Evolutionary conservation across 2,797 vertebrate species (phyloP).

Genomic region (Pteronotus mesoamericanus): DNA sequence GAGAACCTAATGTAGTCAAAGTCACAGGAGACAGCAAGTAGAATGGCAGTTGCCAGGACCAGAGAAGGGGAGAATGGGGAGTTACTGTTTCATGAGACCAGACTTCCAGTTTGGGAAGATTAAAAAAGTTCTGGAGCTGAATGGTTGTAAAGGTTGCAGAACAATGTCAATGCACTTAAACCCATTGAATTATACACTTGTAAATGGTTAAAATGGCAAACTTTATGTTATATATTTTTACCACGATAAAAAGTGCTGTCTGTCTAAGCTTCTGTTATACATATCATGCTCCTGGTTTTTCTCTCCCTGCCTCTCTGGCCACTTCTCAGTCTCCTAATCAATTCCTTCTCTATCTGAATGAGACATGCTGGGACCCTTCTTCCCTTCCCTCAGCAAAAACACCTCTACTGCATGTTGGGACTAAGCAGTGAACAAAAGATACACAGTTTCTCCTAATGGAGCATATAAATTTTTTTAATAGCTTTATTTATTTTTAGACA

Average conservation of each 20-base stretch:
- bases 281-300: not conserved
- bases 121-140: not conserved
- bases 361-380: not conserved
- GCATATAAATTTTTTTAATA: no score
- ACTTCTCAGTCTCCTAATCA: not conserved
- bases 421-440: not conserved
- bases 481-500: no score
- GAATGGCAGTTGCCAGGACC: not conserved
- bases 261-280: not conserved
- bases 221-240: not conserved
- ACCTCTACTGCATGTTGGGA: not conserved
- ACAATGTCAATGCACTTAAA: not conserved
- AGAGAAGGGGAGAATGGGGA: rapidly evolving
- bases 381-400: not conserved
- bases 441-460: not conserved
- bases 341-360: not conserved
- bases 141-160: not conserved
- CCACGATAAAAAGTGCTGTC: not conserved
- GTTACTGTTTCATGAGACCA: not conserved
- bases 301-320: not conserved
- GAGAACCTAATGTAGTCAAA: not conserved
- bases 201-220: not conserved
- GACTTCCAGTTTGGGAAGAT: not conserved
- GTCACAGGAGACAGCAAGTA: not conserved
- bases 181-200: not conserved